phyloP scores from a whole-genome alignment of 2,113 vertebrate genomes.

The Pollimyrus isidori region DNA sequence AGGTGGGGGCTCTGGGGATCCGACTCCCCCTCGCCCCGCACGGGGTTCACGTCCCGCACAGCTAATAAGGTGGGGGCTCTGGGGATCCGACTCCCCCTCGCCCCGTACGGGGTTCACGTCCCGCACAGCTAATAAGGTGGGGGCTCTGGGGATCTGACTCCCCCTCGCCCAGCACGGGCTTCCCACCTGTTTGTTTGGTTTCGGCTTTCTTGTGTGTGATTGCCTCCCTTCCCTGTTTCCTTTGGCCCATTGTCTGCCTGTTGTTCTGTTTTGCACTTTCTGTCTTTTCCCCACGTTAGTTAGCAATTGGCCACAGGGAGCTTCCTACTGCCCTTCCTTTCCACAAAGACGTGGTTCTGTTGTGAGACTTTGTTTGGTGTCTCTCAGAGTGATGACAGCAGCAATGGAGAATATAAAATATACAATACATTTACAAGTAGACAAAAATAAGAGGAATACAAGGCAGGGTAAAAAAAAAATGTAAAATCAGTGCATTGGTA shows the following conservation, averaged over 20 bases:
- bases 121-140: constrained; percentile 73
- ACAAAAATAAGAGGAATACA: no score
- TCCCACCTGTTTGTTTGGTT: constrained; percentile 5
- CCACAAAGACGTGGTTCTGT: no score
- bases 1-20: no score
- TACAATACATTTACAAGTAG: no score
- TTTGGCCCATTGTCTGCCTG: constrained; percentile 8
- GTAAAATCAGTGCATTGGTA: neutral
- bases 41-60: no score
- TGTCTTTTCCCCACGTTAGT: neutral
- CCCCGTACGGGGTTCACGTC: neutral
- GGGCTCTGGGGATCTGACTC: constrained; percentile 20
- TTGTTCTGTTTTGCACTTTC: neutral
- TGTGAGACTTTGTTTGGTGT: no score
- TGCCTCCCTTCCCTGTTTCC: constrained; percentile 5
- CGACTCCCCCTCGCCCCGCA: no score
- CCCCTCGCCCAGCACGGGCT: neutral
- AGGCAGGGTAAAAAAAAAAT: neutral
- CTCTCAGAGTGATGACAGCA: no score
- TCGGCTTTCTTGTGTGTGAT: neutral
- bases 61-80: constrained; percentile 76
- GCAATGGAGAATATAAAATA: no score
- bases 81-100: neutral
- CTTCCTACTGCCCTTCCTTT: neutral
- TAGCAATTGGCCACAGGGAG: neutral